phyloP scores from a whole-genome alignment of 2,797 vertebrate species.

The Acrossocheilus fasciatus region DNA sequence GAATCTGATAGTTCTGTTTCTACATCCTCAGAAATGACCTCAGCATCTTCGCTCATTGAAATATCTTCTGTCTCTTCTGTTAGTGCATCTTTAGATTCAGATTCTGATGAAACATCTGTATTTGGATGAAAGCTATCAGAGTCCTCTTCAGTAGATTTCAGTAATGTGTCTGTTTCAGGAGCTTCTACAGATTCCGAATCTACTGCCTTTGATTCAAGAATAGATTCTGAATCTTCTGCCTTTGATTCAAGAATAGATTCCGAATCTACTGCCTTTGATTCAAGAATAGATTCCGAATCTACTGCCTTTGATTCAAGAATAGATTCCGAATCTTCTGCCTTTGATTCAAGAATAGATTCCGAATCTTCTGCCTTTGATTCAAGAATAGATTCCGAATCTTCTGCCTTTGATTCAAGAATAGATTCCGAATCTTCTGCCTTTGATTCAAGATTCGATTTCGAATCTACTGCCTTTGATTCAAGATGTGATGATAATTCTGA shows the following conservation, averaged over 20 bases:
- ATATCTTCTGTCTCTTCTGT: background rate
- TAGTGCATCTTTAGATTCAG: slow-evolving; percentile 8
- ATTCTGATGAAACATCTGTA: background rate
- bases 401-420: accelerated
- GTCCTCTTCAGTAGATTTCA: slow-evolving; percentile 3
- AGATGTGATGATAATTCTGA: background rate
- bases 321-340: no score
- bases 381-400: accelerated
- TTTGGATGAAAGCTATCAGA: slow-evolving; percentile 1
- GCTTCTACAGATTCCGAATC: background rate
- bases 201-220: background rate
- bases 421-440: background rate
- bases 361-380: background rate
- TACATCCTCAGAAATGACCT: background rate
- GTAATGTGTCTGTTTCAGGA: background rate
- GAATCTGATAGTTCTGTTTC: slow-evolving; percentile 40
- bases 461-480: background rate
- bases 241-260: accelerated
- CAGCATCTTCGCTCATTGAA: slow-evolving; percentile 3
- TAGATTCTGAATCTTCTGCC: accelerated
- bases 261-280: background rate
- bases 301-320: background rate
- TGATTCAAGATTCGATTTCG: background rate
- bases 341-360: background rate
- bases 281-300: background rate